Evolutionary conservation across 2,113 vertebrate species (phyloP), one percentile per base, ranked within the genome.

Genomic region (Istiophorus platypterus): DNA sequence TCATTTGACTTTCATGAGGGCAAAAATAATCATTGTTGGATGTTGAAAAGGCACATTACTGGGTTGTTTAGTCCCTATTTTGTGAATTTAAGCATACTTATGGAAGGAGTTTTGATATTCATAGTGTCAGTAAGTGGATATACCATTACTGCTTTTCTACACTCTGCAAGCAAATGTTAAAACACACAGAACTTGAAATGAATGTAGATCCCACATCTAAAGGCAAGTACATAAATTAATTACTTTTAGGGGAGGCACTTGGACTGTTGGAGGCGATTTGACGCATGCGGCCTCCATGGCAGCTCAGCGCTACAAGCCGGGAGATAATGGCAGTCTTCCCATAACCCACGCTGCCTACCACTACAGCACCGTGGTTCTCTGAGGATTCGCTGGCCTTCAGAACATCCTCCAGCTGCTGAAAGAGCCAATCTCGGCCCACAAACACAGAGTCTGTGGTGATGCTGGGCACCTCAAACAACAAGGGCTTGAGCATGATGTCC

Each of bases 391-490:
- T 56, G 49, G 81, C 91, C 92, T 92, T 95, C 87, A 99, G 59
- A 42, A 93, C 94, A 18, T 96, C 96, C 84, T 98, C 97, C 80
- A 99, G 95, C 61, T 93, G 89, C 41, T 97, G 94, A 88, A 99
- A 99, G 59, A 99, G 95, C 98, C 98, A 99, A 62, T 99, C 97
- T 47, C 98, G 96, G 78, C 98, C 98, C 88, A 99, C 95, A 62
- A 99, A 99, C 93, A 99, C 97, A 0, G 97, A 98, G 91, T 99
- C 98, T 12, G 96, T 99, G 51, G 98, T 99, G 94, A 99, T 97
- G 94, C 98, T 99, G 45, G 98, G 98, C 70, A 99, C 98, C 92
- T 99, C 98, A 34, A 99, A 99, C 86, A 99, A 87, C 52, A 99
- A 88, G 0, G 98, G 98, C 93, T 99, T 99, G 90, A 99, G 95